Evolutionary conservation across 2,888 invertebrate species (phyloP).

Genomic region (Agriopis marginaria): DNA sequence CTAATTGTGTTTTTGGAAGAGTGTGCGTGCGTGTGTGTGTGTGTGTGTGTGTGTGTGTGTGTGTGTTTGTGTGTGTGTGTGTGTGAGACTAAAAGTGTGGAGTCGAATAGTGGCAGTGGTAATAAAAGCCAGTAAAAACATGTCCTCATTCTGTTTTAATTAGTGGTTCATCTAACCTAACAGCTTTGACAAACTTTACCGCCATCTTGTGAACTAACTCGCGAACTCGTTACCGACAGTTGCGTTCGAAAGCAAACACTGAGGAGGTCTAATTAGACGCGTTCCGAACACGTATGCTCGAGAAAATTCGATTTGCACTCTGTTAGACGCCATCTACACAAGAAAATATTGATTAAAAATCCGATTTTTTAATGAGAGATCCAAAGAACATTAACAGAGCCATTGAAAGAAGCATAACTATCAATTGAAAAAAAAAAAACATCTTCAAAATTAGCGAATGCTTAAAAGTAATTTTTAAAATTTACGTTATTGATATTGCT

Average conservation of each 20-base stretch:
- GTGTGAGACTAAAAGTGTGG: too few relatives aligned
- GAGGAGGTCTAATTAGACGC: slow-evolving; percentile 32
- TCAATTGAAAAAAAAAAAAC: neutral
- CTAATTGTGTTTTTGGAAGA: too few relatives aligned
- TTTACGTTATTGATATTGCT: too few relatives aligned
- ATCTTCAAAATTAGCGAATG: neutral
- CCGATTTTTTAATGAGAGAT: too few relatives aligned
- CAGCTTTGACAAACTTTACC: slow-evolving; percentile 9
- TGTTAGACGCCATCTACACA: slow-evolving; percentile 2
- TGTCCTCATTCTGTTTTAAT: slow-evolving; percentile 5
- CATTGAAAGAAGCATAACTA: too few relatives aligned
- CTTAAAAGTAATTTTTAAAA: too few relatives aligned
- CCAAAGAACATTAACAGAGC: too few relatives aligned
- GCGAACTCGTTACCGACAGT: slow-evolving; percentile 26
- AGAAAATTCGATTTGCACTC: slow-evolving; percentile 35
- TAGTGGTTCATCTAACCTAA: slow-evolving; percentile 13
- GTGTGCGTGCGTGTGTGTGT: too few relatives aligned
- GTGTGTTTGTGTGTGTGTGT: too few relatives aligned
- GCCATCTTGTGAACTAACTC: slow-evolving; percentile 19
- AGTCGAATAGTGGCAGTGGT: neutral
- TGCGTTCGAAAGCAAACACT: slow-evolving; percentile 30
- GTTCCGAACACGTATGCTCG: slow-evolving; percentile 29
- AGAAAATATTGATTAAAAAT: slow-evolving; percentile 2
- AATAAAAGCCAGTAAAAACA: neutral
- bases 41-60: too few relatives aligned